Evolutionary conservation across 2,888 invertebrate genomes (phyloP).

Genomic region (Apodemia duryi): DNA sequence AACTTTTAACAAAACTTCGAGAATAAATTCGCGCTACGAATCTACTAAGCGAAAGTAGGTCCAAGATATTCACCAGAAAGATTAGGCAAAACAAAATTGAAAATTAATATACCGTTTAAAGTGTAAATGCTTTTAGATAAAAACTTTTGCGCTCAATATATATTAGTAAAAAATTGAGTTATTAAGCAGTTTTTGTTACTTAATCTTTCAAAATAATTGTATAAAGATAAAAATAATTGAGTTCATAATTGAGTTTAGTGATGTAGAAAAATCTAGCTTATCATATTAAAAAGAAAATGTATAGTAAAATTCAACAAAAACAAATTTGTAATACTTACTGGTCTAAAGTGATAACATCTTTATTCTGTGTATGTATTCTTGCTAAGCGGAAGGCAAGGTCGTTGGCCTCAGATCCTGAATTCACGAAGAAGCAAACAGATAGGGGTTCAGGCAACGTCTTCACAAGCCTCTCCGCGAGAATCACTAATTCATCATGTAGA

Average conservation of each 20-base stretch:
- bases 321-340: constrained; percentile 88
- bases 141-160: not conserved
- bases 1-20: too few relatives aligned
- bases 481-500: constrained; percentile 96
- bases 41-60: too few relatives aligned
- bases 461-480: constrained; percentile 91
- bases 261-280: not conserved
- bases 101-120: not conserved
- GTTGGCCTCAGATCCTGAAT: constrained; percentile 99
- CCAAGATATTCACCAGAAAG: not conserved
- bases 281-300: not conserved
- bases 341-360: constrained; percentile 95
- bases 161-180: too few relatives aligned
- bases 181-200: too few relatives aligned
- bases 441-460: constrained; percentile 90
- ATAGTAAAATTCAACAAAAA: not conserved
- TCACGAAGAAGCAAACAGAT: constrained; percentile 96
- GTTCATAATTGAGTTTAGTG: not conserved
- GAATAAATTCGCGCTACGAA: too few relatives aligned
- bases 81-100: not conserved
- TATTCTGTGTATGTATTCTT: constrained; percentile 90
- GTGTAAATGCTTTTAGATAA: not conserved
- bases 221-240: not conserved
- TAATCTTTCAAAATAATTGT: not conserved
- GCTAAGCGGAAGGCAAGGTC: constrained; percentile 97